phyloP scores from a whole-genome alignment of 2,113 vertebrate genomes.

The Myiagra hebetior region DNA sequence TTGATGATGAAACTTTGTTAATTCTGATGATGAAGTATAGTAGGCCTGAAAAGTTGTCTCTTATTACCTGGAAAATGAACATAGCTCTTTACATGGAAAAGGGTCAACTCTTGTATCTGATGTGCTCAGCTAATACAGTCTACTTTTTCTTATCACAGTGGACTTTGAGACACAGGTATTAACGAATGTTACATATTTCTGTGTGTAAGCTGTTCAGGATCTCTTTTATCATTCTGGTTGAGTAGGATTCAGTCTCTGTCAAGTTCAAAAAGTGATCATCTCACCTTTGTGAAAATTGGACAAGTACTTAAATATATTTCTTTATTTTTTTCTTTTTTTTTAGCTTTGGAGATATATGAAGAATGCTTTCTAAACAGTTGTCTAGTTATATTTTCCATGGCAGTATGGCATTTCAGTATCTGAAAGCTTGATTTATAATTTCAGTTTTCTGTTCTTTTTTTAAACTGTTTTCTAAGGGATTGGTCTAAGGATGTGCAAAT shows the following conservation, averaged over 20 bases:
- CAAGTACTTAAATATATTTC: background rate
- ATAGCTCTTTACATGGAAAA: background rate
- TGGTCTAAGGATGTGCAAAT: background rate
- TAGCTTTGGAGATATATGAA: background rate
- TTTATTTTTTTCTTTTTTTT: background rate
- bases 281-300: background rate
- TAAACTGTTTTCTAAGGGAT: background rate
- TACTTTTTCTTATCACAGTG: background rate
- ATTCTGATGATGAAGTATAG: background rate
- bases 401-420: background rate
- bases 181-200: background rate
- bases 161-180: background rate
- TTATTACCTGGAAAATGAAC: background rate
- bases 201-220: background rate
- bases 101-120: background rate
- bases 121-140: background rate
- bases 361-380: background rate
- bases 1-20: background rate
- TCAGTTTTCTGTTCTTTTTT: background rate
- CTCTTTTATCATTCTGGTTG: background rate
- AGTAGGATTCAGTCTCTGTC: background rate
- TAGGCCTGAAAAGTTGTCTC: background rate
- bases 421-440: background rate
- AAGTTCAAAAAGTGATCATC: background rate
- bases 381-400: background rate